phyloP scores from a whole-genome alignment of 2,113 vertebrate species.

The Entosphenus tridentatus region DNA sequence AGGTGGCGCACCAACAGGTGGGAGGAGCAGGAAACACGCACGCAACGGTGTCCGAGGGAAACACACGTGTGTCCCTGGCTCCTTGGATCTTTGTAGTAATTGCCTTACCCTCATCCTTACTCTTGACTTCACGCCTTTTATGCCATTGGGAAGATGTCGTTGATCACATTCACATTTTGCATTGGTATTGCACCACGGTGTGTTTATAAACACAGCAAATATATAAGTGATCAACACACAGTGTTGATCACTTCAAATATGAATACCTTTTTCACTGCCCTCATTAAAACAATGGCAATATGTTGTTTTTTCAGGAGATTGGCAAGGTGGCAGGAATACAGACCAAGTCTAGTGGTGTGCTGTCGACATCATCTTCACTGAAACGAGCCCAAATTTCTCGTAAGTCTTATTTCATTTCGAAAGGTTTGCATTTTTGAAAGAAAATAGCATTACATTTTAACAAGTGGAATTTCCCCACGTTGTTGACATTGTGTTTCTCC shows the following conservation, averaged over 20 bases:
- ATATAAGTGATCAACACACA: no score
- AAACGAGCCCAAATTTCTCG: not conserved
- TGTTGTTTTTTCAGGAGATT: conserved; percentile 1
- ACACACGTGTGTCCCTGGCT: not conserved
- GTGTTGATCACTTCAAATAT: no score
- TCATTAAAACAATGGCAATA: not conserved
- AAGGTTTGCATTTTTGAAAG: no score
- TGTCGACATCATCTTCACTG: not conserved
- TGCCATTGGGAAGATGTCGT: not conserved
- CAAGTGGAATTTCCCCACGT: no score
- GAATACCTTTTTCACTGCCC: no score
- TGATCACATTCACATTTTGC: not conserved
- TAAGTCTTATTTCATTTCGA: no score
- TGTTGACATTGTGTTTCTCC: no score
- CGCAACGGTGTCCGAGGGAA: no score
- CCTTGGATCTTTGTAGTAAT: not conserved
- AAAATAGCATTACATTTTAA: no score
- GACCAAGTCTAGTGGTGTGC: not conserved
- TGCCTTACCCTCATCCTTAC: not conserved
- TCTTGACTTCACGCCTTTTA: not conserved
- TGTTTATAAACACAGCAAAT: no score
- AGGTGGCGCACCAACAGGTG: conserved; percentile 70
- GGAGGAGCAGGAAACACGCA: no score
- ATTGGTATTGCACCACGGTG: no score
- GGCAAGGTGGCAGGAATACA: not conserved